A percentile compares a stretch with the other conserved stretches of the same genome.
phyloP scores from a whole-genome alignment of 2,113 vertebrate species.

The Vombatus ursinus region DNA sequence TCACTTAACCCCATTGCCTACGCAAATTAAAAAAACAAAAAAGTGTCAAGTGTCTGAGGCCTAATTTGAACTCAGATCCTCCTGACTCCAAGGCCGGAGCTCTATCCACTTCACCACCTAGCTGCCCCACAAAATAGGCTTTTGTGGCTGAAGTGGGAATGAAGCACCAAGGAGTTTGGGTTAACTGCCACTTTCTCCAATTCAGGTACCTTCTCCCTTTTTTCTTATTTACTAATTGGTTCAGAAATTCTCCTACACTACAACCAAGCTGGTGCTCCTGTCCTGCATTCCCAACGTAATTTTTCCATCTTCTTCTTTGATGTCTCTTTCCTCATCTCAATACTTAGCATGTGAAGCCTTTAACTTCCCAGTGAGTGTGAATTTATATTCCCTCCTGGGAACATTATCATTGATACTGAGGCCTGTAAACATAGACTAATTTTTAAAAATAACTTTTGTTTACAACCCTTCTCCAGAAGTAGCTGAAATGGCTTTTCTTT shows the following conservation, averaged over 20 bases:
- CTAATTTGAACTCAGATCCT: no score
- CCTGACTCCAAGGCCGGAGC: no score
- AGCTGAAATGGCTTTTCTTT: not conserved
- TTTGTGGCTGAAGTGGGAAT: not conserved
- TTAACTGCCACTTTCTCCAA: not conserved
- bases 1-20: no score
- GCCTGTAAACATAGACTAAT: not conserved
- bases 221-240: not conserved
- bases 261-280: not conserved
- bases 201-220: not conserved
- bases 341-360: not conserved
- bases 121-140: no score
- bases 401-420: not conserved
- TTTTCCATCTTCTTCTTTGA: not conserved
- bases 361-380: not conserved
- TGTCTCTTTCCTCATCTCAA: not conserved
- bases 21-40: no score
- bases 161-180: not conserved
- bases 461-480: not conserved
- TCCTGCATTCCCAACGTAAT: not conserved
- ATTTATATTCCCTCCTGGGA: not conserved
- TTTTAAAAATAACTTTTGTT: not conserved
- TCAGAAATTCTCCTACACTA: not conserved
- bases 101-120: no score
- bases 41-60: no score